Base-by-base conservation (phyloP, 2,888 invertebrate species). In the Hartigia nigra region DNA sequence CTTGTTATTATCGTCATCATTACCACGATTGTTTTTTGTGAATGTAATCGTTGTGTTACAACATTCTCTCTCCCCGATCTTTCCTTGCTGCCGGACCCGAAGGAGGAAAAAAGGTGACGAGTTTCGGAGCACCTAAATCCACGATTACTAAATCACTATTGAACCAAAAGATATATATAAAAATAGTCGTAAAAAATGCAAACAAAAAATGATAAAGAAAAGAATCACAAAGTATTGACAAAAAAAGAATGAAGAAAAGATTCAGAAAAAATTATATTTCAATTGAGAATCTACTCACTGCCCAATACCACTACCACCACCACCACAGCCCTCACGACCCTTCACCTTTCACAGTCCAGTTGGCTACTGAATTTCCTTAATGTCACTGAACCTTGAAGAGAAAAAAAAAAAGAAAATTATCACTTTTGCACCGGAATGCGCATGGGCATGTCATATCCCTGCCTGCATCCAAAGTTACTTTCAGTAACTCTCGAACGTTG, bases 101-200 rank as follows among this genome's bases (percentile, higher is more conserved):
- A 94, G 94, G 93, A 94, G 93, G 93, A 93, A 93, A 93, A 93
- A 94, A 94, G 93, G 94, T 94, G 94, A 94, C 93, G 93, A 92
- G 92, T 92, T 92, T 91, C 92, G 93, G 92, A 92, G 92, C 92
- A 92, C 91, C 92, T 91, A 91, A 90, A 88, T 88, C 88, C 90
- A 91, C 88, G 86, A 91, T 91, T 90, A 89, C 86, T 74, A 79
- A 72, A 31, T 77, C 76, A 77, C 79, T 31, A 69, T 34, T 75
- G 36, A 75, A 75, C 34, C 23, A 77, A 14, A 14, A 70, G 12
- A 78, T 37, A 74, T 79, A 81, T 72, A 76, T 78, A 76, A 74
- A 14, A 36, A 74, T 78, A 32, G 74, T 72, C 34, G 72, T 39
- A 81, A 36, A 76, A 70, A 72, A 77, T 39, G 34, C 80, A 79